Base-by-base conservation (phyloP, 2,888 invertebrate genomes). In the Biston stratarius region DNA sequence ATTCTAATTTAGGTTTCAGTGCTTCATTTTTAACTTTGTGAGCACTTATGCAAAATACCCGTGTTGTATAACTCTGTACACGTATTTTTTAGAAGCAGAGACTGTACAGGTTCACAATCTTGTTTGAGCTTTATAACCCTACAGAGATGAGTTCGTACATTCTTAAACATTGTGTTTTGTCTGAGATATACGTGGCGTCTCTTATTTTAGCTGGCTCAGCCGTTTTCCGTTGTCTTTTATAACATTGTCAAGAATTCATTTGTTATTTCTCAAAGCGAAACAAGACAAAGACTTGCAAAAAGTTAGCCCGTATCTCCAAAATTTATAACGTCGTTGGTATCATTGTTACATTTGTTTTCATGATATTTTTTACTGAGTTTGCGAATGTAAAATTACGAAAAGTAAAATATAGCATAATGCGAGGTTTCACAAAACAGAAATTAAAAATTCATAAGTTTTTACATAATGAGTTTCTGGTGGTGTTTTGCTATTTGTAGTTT, bases 121-220 rank as follows among this genome's bases (percentile, higher is more conserved):
- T 61, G 67, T 64, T 61, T 44, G 58, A 64, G 60, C 45, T 64
- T 68, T 61, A 69, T 61, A 36, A 52, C 44, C 44, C 24, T 47
- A 36, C 48, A n/a, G 58, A 52, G 44, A 58, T 64, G 57, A 61
- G 68, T 68, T 59, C 60, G 49, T 64, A 64, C 68, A 64, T 69
- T 69, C 57, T 56, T 61, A 12, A 69, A 42, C 63, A 61, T 57
- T 64, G 59, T 59, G 59, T 38, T 59, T 64, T 55, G 62, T 63
- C 59, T 59, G 40, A 34, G 52, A 61, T 56, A 56, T 58, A 53
- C 52, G 57, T 44, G 52, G 36, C 36, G 48, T 45, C 52, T 67
- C 44, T 63, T 59, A 38, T 61, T 58, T 55, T 44, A 48, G 57
- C 64, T 64, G 61, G 49, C 12, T 51, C 53, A 48, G 51, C 53